Evolutionary conservation across 2,113 vertebrate species (phyloP).

Genomic region (Amphiprion percula): DNA sequence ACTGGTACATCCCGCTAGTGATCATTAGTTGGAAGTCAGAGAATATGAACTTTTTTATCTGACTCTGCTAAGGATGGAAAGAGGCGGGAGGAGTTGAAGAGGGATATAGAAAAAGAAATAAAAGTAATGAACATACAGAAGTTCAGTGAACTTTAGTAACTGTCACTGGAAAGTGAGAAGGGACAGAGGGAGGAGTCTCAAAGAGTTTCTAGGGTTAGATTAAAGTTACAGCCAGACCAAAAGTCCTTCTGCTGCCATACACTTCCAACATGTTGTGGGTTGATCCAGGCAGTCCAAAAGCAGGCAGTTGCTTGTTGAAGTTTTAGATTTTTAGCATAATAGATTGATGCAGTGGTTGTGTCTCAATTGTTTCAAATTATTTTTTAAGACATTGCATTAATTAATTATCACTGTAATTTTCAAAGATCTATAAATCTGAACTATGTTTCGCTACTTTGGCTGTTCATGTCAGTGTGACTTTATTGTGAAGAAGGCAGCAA

Average conservation of each 20-base stretch:
- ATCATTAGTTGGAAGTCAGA: too few relatives aligned
- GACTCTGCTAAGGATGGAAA: too few relatives aligned
- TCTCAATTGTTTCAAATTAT: not conserved
- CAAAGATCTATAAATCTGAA: not conserved
- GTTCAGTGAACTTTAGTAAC: too few relatives aligned
- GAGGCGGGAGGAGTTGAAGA: too few relatives aligned
- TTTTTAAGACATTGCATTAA: not conserved
- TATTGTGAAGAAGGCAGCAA: not conserved
- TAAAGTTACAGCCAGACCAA: conserved; percentile 1
- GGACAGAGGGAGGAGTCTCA: not conserved
- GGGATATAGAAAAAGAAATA: too few relatives aligned
- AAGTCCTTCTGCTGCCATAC: not conserved
- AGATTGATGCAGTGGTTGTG: not conserved
- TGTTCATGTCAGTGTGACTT: not conserved
- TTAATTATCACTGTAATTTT: not conserved
- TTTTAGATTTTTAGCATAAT: not conserved
- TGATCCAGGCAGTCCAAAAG: not conserved
- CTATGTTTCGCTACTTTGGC: not conserved
- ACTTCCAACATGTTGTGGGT: not conserved
- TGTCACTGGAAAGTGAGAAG: too few relatives aligned
- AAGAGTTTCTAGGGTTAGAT: not conserved
- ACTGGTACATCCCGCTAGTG: too few relatives aligned
- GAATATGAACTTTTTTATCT: too few relatives aligned
- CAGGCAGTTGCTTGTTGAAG: not conserved
- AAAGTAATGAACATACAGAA: too few relatives aligned